Evolutionary conservation across 2,113 vertebrate species (phyloP), one percentile per base, ranked within the genome.

Genomic region (Tupaia tana): DNA sequence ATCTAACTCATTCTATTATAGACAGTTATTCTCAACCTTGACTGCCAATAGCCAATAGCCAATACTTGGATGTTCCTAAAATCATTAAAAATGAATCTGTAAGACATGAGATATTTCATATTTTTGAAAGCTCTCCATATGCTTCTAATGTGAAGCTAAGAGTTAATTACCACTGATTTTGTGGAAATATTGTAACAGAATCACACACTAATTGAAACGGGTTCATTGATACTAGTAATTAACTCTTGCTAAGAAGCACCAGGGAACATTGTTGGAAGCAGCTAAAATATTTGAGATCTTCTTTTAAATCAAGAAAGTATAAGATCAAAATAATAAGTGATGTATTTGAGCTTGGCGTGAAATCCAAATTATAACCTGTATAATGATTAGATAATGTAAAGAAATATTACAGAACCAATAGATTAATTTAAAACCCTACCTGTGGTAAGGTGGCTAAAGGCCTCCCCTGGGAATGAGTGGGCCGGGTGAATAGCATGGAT

Each of bases 401-500:
- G 6, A 66, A 63, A 34, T 31, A 27, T 22, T 24, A 19, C 3
- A 86, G 64, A 59, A n/a, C 15, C 54, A 52, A 5, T 18, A 27
- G 2, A 52, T 24, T 27, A 22, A 27, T 25, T 80, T 52, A 58
- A 25, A 88, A 27, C 9, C 56, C 2, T 29, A 52, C 4, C 63
- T 66, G 31, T 25, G 52, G 31, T 18, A n/a, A 1, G 19, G 8
- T 18, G 66, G 13, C 12, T 5, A 43, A 31, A 43, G 20, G 9
- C 20, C 4, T n/a, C 22, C 6, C 1, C 31, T 8, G 20, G 29
- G 4, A 43, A 3, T 13, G 12, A 31, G 29, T 27, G 1, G 27
- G 11, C 66, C 1, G 0, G 54, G 24, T 56, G 20, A 34, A 78
- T 27, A 67, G 43, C 43, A 34, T 7, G 11, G 9, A 59, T 88